A percentile compares a stretch with the other conserved stretches of the same genome.
phyloP scores from a whole-genome alignment of 2,797 vertebrate genomes.

The Periparus ater region DNA sequence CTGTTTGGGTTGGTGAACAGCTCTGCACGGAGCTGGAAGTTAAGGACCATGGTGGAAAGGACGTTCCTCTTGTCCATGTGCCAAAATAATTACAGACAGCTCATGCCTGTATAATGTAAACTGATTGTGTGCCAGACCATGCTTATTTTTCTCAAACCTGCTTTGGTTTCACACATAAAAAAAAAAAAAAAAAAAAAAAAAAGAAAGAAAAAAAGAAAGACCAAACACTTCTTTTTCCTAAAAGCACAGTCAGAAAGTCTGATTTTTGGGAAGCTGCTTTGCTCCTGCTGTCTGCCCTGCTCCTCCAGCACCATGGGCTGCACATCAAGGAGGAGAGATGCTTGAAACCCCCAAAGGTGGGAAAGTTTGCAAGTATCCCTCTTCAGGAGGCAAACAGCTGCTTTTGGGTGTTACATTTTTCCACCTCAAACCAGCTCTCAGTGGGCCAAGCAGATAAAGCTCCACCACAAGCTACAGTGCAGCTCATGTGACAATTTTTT shows the following conservation, averaged over 20 bases:
- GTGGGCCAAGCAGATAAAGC: conserved; percentile 1
- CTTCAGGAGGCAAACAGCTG: neutral
- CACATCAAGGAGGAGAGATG: neutral
- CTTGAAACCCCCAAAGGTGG: neutral
- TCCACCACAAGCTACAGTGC: neutral
- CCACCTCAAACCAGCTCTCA: neutral
- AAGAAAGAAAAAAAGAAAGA: neutral
- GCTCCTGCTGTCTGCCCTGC: neutral
- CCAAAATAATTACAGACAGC: neutral
- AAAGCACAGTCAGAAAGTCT: neutral
- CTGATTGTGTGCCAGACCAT: neutral
- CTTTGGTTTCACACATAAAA: neutral
- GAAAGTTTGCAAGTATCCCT: neutral
- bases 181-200: neutral
- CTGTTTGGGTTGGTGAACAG: neutral
- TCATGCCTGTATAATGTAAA: neutral
- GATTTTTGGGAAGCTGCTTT: neutral
- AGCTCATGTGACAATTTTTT: neutral
- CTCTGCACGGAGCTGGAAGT: neutral
- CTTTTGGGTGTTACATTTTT: neutral
- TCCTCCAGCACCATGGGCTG: rapidly evolving
- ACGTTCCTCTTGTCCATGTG: rapidly evolving
- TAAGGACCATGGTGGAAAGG: rapidly evolving
- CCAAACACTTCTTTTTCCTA: neutral
- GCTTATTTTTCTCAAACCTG: neutral